Evolutionary conservation across 2,797 vertebrate genomes (phyloP).

Genomic region (Chanos chanos): DNA sequence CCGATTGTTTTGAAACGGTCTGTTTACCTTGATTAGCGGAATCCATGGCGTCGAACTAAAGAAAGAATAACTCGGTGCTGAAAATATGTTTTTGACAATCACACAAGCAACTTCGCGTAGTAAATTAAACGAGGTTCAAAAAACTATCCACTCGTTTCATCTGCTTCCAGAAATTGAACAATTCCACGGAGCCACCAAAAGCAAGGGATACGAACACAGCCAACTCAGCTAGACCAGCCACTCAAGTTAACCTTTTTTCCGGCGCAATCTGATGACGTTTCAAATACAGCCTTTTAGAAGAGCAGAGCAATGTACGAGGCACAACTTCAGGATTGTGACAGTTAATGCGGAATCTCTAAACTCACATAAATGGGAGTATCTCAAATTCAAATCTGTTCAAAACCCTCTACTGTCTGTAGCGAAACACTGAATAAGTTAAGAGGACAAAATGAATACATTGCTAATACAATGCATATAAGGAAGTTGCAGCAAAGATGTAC

Average conservation of each 20-base stretch:
- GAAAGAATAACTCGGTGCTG: background rate
- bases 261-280: constrained; percentile 50
- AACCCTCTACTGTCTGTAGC: too few relatives aligned
- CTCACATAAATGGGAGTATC: background rate
- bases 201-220: constrained; percentile 40
- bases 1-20: background rate
- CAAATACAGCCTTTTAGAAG: background rate
- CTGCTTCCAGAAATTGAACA: constrained; percentile 43
- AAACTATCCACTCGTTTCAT: constrained; percentile 3
- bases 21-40: constrained; percentile 57
- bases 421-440: too few relatives aligned
- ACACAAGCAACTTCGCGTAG: background rate
- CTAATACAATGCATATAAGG: too few relatives aligned
- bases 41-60: constrained; percentile 48
- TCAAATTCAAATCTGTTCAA: too few relatives aligned
- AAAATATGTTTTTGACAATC: background rate
- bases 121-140: background rate
- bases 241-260: constrained; percentile 40
- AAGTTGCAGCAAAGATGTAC: too few relatives aligned
- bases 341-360: too few relatives aligned
- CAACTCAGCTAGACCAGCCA: constrained; percentile 53
- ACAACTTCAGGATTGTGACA: too few relatives aligned
- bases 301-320: background rate
- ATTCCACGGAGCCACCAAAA: constrained; percentile 43
- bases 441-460: too few relatives aligned